Conservation (phyloP, 2,113 vertebrate species). For the Serilophus lunatus region DNA sequence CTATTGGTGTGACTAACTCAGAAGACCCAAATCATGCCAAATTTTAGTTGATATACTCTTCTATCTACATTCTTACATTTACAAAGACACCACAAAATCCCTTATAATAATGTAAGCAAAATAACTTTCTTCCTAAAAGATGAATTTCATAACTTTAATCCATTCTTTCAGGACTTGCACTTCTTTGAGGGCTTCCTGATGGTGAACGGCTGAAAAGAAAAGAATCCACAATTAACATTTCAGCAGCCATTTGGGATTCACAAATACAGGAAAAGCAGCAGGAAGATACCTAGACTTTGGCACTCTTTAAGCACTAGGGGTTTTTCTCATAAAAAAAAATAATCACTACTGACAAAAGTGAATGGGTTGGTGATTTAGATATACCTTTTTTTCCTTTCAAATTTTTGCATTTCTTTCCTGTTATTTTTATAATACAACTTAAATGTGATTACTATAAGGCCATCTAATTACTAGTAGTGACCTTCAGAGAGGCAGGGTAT, state of each 20-base stretch:
- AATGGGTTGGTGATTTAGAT: not conserved
- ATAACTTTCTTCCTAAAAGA: constrained; percentile 77
- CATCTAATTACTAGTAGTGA: not conserved
- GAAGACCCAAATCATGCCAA: constrained; percentile 74
- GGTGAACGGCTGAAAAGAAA: constrained; percentile 78
- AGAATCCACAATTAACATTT: constrained; percentile 6
- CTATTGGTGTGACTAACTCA: constrained; percentile 76
- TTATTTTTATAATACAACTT: not conserved
- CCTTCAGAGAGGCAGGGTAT: not conserved
- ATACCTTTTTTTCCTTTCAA: not conserved
- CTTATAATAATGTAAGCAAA: constrained; percentile 85
- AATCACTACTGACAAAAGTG: too few relatives aligned
- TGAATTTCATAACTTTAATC: constrained; percentile 75
- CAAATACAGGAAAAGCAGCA: not conserved
- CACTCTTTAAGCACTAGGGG: not conserved
- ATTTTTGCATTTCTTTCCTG: not conserved
- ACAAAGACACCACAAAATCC: constrained; percentile 79
- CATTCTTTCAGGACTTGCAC: constrained; percentile 82
- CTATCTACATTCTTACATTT: constrained; percentile 75
- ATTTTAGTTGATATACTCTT: constrained; percentile 72
- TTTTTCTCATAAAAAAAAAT: too few relatives aligned
- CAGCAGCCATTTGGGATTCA: not conserved
- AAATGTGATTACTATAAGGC: not conserved
- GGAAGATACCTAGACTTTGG: not conserved
- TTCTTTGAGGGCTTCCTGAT: constrained; percentile 83